phyloP scores from a whole-genome alignment of 2,113 vertebrate species.

The Caloenas nicobarica region DNA sequence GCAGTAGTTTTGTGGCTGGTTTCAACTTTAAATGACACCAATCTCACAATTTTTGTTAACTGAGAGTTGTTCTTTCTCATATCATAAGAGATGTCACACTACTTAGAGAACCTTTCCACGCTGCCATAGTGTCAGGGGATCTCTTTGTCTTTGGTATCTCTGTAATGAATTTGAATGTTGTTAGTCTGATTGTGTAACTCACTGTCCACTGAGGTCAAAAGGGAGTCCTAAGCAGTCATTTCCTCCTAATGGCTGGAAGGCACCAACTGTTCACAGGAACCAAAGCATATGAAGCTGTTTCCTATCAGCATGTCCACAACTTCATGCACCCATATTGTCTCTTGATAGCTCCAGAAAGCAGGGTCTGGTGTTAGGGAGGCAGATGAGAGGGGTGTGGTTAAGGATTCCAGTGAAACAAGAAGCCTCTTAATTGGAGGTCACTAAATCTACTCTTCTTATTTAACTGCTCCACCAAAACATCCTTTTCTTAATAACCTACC shows the following conservation, averaged over 20 bases:
- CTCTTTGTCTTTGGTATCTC: neutral
- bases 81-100: neutral
- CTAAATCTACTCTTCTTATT: neutral
- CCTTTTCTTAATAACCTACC: neutral
- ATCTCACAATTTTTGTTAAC: neutral
- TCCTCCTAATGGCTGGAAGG: neutral
- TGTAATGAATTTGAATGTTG: neutral
- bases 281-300: neutral
- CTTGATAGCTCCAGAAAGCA: neutral
- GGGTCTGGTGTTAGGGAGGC: fast-evolving
- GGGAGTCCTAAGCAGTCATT: neutral
- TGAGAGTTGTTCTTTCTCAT: neutral
- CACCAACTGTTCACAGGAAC: neutral
- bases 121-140: neutral
- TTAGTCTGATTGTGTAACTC: neutral
- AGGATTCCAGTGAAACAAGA: neutral
- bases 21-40: neutral
- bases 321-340: neutral
- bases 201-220: neutral
- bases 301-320: neutral
- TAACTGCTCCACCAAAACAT: neutral
- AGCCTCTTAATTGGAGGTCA: neutral
- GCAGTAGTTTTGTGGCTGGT: neutral
- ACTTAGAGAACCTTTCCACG: neutral
- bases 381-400: neutral